Conservation (phyloP, 2,113 vertebrate genomes). For the Myrmecophaga tridactyla region DNA sequence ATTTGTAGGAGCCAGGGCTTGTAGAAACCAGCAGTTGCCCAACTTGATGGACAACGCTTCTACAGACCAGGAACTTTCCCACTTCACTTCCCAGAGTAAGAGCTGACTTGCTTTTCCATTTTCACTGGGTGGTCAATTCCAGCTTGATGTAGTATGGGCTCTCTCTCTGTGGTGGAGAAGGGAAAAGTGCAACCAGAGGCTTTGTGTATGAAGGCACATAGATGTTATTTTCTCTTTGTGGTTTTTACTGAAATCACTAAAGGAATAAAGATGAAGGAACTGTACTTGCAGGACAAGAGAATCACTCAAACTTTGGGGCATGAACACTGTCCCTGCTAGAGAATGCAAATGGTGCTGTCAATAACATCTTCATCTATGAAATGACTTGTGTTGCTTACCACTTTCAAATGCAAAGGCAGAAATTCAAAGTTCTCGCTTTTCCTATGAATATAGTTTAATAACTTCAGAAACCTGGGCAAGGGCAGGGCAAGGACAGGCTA, state of each 20-base stretch:
- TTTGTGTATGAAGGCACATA: not conserved
- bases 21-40: not conserved
- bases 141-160: not conserved
- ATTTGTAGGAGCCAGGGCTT: not conserved
- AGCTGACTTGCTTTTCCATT: not conserved
- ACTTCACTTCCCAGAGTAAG: fast-evolving
- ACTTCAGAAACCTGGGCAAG: not conserved
- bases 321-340: not conserved
- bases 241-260: not conserved
- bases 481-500: not conserved
- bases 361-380: not conserved
- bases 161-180: not conserved
- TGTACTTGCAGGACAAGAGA: not conserved
- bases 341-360: not conserved
- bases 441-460: not conserved
- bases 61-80: not conserved
- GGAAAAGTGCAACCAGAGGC: not conserved
- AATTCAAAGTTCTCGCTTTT: not conserved
- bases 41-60: not conserved
- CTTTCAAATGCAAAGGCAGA: conserved; percentile 6
- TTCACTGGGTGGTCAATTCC: not conserved
- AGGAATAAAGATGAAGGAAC: not conserved
- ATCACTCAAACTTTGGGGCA: not conserved
- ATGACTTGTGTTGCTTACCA: not conserved
- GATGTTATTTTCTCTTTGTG: not conserved